phyloP scores from a whole-genome alignment of 1,140 invertebrate species.

The Phymorhynchus buccinoides region DNA sequence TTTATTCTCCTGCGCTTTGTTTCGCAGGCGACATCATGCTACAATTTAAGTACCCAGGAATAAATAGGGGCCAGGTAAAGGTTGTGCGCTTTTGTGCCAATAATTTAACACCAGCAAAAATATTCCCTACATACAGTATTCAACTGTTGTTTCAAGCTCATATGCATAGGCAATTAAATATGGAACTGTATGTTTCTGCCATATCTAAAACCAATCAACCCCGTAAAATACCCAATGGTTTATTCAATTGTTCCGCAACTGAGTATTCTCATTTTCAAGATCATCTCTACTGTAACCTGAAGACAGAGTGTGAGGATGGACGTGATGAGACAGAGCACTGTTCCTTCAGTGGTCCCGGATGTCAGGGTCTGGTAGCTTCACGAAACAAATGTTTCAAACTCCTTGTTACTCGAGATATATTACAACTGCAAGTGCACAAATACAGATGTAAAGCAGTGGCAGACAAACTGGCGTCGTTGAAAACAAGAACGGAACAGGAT shows the following conservation, averaged over 20 bases:
- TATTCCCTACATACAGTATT: not conserved
- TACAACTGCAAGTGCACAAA: not conserved
- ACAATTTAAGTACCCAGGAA: not conserved
- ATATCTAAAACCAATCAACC: not conserved
- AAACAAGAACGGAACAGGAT: not conserved
- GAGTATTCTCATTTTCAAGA: not conserved
- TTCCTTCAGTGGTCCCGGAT: not conserved
- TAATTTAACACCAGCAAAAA: not conserved
- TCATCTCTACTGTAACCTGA: not conserved
- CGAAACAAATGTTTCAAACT: not conserved
- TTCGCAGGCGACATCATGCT: not conserved
- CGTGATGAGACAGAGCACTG: not conserved
- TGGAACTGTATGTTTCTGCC: not conserved
- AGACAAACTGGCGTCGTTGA: not conserved
- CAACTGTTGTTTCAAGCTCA: not conserved
- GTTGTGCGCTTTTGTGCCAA: not conserved
- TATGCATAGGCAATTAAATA: not conserved
- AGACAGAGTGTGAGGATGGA: not conserved
- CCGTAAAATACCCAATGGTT: not conserved
- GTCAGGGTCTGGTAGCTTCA: not conserved
- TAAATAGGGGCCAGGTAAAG: not conserved
- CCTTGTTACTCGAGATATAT: not conserved
- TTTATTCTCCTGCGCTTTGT: not conserved
- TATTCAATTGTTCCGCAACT: not conserved
- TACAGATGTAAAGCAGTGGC: no score